A percentile compares a stretch with the other conserved stretches of the same genome.
Evolutionary conservation across 2,888 invertebrate species (phyloP).

Genomic region (Tachina grossa): DNA sequence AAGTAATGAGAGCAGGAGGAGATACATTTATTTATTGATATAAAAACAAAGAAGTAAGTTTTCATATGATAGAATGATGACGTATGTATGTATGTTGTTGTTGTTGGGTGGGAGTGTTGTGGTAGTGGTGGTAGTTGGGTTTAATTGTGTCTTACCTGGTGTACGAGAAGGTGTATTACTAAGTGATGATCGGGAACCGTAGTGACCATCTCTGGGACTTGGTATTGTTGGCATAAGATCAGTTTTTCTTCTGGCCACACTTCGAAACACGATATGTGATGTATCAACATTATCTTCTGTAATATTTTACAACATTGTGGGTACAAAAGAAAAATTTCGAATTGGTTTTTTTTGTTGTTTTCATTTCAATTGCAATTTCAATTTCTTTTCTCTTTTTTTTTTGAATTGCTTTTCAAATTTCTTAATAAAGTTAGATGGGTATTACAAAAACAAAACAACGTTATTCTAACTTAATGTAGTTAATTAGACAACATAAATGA

Average conservation of each 20-base stretch:
- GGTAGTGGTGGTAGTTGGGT: constrained; percentile 44
- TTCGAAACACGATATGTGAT: constrained; percentile 87
- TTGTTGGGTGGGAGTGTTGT: constrained; percentile 13
- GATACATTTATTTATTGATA: constrained; percentile 29
- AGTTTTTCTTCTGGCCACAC: constrained; percentile 92
- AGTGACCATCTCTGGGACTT: constrained; percentile 86
- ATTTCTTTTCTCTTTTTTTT: not conserved
- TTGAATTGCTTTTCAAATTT: constrained; percentile 30
- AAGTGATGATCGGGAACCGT: constrained; percentile 84
- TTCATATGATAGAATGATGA: constrained; percentile 64
- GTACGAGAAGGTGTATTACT: constrained; percentile 82
- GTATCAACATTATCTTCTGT: constrained; percentile 82
- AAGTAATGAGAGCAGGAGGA: constrained; percentile 46
- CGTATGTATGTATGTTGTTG: constrained; percentile 42
- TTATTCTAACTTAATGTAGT: constrained; percentile 45
- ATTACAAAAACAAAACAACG: constrained; percentile 10
- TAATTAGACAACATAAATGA: constrained; percentile 36
- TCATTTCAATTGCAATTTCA: constrained; percentile 43
- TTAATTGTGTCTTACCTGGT: constrained; percentile 81
- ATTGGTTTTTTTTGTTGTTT: constrained; percentile 51
- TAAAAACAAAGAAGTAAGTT: constrained; percentile 44
- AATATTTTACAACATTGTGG: constrained; percentile 73
- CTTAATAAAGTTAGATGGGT: constrained; percentile 13
- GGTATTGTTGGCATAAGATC: constrained; percentile 96
- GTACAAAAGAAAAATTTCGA: constrained; percentile 61